Evolutionary conservation across 2,113 vertebrate genomes (phyloP).

Genomic region (Tragelaphus strepsiceros): DNA sequence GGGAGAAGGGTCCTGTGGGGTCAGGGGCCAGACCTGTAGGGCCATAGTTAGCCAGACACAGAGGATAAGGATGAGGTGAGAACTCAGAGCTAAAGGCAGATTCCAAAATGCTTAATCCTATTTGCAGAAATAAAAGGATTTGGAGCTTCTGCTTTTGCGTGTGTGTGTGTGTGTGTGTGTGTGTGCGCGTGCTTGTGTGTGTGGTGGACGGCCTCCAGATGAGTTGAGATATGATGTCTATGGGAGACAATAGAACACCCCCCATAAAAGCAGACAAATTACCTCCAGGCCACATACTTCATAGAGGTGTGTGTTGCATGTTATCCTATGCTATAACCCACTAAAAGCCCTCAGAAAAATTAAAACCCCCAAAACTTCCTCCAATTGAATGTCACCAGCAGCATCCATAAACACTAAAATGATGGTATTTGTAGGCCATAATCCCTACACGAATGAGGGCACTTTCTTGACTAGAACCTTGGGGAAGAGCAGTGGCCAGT

Average conservation of each 20-base stretch:
- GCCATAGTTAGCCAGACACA: neutral
- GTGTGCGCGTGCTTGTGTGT: neutral
- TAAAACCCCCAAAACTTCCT: neutral
- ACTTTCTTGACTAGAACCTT: neutral
- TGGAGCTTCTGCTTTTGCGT: neutral
- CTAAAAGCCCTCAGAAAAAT: neutral
- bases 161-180: neutral
- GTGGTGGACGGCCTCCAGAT: neutral
- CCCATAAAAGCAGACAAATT: neutral
- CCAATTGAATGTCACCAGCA: neutral
- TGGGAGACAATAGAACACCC: neutral
- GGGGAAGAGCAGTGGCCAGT: neutral
- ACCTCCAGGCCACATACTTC: neutral
- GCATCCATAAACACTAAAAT: neutral
- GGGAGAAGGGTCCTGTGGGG: neutral
- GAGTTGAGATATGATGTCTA: neutral
- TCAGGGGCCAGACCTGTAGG: neutral
- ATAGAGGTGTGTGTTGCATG: neutral
- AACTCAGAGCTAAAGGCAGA: neutral
- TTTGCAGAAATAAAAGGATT: neutral
- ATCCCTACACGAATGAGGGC: neutral
- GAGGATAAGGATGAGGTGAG: neutral
- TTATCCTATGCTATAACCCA: neutral
- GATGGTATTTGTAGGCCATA: neutral
- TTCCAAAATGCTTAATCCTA: neutral